Evolutionary conservation across 2,113 vertebrate genomes (phyloP).

Genomic region (Anoplopoma fimbria): DNA sequence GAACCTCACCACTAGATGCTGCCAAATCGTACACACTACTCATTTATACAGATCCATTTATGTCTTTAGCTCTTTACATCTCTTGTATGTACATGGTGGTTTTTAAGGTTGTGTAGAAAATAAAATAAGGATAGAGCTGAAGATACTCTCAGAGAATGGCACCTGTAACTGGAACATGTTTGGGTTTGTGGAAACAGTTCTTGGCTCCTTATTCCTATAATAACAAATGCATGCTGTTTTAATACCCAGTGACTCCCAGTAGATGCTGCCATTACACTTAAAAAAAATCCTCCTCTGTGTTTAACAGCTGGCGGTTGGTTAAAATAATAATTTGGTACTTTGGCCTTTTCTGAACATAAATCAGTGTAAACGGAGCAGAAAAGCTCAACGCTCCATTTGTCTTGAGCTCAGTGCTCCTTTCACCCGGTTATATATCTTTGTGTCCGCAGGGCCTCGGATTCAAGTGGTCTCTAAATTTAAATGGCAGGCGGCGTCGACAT

Average conservation of each 20-base stretch:
- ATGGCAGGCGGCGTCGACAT: neutral
- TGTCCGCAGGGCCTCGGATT: neutral
- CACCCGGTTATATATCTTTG: neutral
- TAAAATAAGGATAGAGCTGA: neutral
- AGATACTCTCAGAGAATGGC: no score
- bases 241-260: neutral
- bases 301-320: neutral
- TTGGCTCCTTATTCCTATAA: neutral
- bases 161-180: no score
- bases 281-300: neutral
- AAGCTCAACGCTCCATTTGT: neutral
- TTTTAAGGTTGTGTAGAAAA: neutral
- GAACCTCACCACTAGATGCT: no score
- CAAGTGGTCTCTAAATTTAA: neutral
- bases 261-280: neutral
- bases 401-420: neutral
- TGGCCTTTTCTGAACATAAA: neutral
- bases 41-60: no score
- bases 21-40: no score
- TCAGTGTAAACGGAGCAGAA: neutral
- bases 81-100: no score
- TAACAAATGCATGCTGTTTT: neutral
- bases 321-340: neutral
- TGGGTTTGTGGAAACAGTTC: no score
- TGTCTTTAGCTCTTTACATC: no score